These are phyloP conservation scores for Stratiomys singularior DNA, from an alignment of 2,888 invertebrate species.

Conservation along the genomic window DNA sequence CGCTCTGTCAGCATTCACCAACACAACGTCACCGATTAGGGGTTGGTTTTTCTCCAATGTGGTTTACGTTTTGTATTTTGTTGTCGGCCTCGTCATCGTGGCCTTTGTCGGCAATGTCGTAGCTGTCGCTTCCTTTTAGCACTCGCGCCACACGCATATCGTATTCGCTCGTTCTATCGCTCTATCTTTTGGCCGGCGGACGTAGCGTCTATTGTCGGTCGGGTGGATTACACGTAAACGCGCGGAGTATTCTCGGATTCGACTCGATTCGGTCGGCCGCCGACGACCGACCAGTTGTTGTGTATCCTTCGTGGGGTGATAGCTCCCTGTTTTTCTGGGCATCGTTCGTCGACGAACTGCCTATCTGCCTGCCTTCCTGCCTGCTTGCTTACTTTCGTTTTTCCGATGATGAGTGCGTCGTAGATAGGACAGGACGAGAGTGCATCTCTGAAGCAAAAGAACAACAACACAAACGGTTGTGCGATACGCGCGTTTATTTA, in stretches of 20 bases:
- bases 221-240: slow-evolving; percentile 13
- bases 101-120: neutral
- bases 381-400: slow-evolving; percentile 45
- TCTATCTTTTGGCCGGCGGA: slow-evolving; percentile 1
- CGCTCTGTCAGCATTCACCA: slow-evolving; percentile 16
- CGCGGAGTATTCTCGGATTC: no score
- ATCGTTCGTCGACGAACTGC: slow-evolving; percentile 33
- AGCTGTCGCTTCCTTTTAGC: neutral
- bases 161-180: slow-evolving; percentile 13
- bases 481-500: slow-evolving; percentile 54
- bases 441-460: slow-evolving; percentile 4
- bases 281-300: slow-evolving; percentile 61
- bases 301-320: slow-evolving; percentile 67
- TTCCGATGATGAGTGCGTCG: slow-evolving; percentile 60
- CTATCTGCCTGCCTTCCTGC: slow-evolving; percentile 2
- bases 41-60: slow-evolving; percentile 27
- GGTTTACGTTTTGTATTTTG: neutral
- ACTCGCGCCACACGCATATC: neutral
- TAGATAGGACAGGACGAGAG: slow-evolving; percentile 54
- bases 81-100: neutral
- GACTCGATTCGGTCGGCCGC: slow-evolving; percentile 24
- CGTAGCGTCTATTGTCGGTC: neutral
- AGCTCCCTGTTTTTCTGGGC: slow-evolving; percentile 51
- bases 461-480: slow-evolving; percentile 48
- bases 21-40: slow-evolving; percentile 29